Conservation (phyloP, 1,140 invertebrate species). For the Drosophila novamexicana region DNA sequence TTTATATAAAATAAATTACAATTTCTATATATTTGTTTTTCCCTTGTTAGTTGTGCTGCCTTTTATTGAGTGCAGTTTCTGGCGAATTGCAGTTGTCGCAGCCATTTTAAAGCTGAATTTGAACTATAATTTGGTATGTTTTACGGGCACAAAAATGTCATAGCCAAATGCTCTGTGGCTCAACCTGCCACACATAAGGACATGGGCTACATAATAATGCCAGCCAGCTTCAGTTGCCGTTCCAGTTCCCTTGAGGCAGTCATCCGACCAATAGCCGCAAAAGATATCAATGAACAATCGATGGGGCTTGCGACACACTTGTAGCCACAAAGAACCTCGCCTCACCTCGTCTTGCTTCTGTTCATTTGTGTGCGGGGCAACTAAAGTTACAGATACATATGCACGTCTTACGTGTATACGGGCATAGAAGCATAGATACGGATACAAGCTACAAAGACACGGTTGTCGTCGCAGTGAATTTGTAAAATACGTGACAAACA, state of each 20-base stretch:
- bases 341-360: constrained; percentile 13
- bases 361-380: constrained; percentile 24
- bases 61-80: constrained; percentile 3
- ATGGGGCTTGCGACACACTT: constrained; percentile 55
- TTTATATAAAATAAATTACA: constrained; percentile 21
- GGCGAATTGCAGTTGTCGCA: constrained; percentile 7
- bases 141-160: constrained; percentile 37
- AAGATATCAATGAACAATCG: constrained; percentile 81
- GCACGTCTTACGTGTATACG: constrained; percentile 40
- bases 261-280: constrained; percentile 56
- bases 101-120: constrained; percentile 29
- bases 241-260: constrained; percentile 28
- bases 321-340: not conserved
- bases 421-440: constrained; percentile 1
- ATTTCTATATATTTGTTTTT: not conserved
- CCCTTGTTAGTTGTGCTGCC: not conserved
- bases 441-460: constrained; percentile 47
- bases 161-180: constrained; percentile 54
- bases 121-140: constrained; percentile 44
- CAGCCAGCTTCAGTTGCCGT: constrained; percentile 9
- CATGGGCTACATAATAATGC: constrained; percentile 71
- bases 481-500: constrained; percentile 83
- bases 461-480: constrained; percentile 75
- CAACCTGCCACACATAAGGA: constrained; percentile 42
- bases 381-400: constrained; percentile 51